Percentiles rank a stretch among this genome's conserved stretches.
Conservation (phyloP, 2,113 vertebrate genomes). For the Ammodytes dubius region DNA sequence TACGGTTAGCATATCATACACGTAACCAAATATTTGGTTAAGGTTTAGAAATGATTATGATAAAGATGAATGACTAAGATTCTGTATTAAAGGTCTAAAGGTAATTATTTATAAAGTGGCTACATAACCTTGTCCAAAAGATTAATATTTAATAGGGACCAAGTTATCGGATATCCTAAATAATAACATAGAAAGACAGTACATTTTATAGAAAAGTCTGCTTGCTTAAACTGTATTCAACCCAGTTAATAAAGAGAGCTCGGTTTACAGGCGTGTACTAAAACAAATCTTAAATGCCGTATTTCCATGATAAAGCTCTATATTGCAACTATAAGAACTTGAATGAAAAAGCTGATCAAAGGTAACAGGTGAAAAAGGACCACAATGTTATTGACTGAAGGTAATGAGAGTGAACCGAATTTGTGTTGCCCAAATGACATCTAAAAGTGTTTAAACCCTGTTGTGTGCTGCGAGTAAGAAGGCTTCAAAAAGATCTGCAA, state of each 20-base stretch:
- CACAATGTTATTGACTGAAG: background rate
- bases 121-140: background rate
- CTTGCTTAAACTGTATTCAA: background rate
- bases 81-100: background rate
- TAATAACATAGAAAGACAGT: background rate
- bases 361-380: background rate
- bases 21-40: no score
- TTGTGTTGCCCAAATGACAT: background rate
- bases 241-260: background rate
- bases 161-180: background rate
- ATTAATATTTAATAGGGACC: background rate
- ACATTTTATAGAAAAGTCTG: background rate
- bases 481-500: background rate
- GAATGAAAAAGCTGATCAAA: background rate
- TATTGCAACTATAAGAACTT: background rate
- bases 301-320: background rate
- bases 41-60: no score
- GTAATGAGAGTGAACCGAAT: background rate
- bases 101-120: background rate
- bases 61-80: no score
- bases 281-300: background rate
- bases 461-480: background rate
- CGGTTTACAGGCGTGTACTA: background rate
- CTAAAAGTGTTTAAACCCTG: background rate
- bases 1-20: no score